Conservation (phyloP, 2,888 invertebrate species). For the Punctoribates punctum region DNA sequence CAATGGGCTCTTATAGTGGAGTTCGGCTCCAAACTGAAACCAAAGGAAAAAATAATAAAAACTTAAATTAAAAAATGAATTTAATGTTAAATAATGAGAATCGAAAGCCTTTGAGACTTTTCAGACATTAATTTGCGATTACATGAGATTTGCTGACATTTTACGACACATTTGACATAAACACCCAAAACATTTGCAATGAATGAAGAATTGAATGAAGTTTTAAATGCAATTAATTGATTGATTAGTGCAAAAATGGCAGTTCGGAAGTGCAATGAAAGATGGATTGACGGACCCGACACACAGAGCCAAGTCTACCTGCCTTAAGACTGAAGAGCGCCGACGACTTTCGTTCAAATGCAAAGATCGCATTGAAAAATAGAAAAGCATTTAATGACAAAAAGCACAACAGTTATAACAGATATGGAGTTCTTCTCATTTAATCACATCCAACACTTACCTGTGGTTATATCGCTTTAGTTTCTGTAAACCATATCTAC, state of each 20-base stretch:
- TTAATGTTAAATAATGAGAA: background rate
- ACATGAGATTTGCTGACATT: slow-evolving; percentile 18
- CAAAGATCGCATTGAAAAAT: slow-evolving; percentile 34
- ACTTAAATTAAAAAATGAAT: background rate
- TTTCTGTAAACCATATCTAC: slow-evolving; percentile 95
- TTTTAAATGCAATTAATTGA: slow-evolving; percentile 16
- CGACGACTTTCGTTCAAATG: slow-evolving; percentile 53
- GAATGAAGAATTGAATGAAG: background rate
- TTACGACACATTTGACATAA: slow-evolving; percentile 11
- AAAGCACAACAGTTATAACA: background rate
- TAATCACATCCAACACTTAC: slow-evolving; percentile 59
- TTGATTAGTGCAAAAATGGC: slow-evolving; percentile 21
- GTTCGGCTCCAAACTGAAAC: slow-evolving; percentile 11
- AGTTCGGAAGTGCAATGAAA: slow-evolving; percentile 11
- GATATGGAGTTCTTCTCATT: background rate
- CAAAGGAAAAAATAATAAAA: slow-evolving; percentile 22
- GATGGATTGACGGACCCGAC: slow-evolving; percentile 15
- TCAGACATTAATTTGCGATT: background rate
- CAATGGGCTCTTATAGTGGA: slow-evolving; percentile 9
- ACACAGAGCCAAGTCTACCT: slow-evolving; percentile 52
- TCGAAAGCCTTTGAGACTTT: background rate
- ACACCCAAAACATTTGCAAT: background rate
- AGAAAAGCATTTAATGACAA: slow-evolving; percentile 34
- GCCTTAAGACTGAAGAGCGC: slow-evolving; percentile 57
- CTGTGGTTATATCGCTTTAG: slow-evolving; percentile 97